A percentile compares a stretch with the other conserved stretches of the same genome.
These are phyloP conservation scores for Tipula vernalis DNA, from an alignment of 2,888 invertebrate genomes.

Conservation along the genomic window DNA sequence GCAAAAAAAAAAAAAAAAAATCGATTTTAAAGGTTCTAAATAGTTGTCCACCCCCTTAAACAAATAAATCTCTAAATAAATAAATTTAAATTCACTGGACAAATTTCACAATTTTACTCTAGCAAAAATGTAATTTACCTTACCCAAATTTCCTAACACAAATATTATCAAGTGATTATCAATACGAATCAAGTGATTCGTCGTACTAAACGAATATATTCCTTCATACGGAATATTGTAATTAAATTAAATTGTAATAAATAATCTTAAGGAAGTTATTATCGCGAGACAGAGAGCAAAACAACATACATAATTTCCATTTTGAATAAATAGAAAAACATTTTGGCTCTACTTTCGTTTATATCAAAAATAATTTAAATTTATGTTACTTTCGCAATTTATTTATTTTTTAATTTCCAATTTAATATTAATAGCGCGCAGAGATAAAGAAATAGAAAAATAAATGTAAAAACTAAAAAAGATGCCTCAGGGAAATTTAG, in stretches of 20 bases:
- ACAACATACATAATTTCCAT: background rate
- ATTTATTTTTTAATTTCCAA: background rate
- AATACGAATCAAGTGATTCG: too few species aligned
- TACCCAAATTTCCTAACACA: too few species aligned
- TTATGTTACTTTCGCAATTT: background rate
- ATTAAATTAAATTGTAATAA: background rate
- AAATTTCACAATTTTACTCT: too few species aligned
- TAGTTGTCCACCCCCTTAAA: too few species aligned
- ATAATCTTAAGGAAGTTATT: background rate
- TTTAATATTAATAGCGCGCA: background rate
- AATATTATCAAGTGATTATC: too few species aligned
- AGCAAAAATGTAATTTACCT: too few species aligned
- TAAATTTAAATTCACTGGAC: too few species aligned
- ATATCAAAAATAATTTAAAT: background rate
- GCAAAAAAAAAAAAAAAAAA: too few species aligned
- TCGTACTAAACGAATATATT: too few species aligned
- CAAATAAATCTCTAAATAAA: too few species aligned
- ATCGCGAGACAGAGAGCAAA: background rate
- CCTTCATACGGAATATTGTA: too few species aligned
- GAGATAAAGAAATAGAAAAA: background rate
- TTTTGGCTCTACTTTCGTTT: background rate
- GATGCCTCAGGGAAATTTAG: background rate
- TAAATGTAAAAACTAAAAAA: background rate
- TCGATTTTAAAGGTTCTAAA: too few species aligned
- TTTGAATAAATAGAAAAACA: background rate